Evolutionary conservation across 1,140 invertebrate species (phyloP).

Genomic region (Drosophila nannoptera): DNA sequence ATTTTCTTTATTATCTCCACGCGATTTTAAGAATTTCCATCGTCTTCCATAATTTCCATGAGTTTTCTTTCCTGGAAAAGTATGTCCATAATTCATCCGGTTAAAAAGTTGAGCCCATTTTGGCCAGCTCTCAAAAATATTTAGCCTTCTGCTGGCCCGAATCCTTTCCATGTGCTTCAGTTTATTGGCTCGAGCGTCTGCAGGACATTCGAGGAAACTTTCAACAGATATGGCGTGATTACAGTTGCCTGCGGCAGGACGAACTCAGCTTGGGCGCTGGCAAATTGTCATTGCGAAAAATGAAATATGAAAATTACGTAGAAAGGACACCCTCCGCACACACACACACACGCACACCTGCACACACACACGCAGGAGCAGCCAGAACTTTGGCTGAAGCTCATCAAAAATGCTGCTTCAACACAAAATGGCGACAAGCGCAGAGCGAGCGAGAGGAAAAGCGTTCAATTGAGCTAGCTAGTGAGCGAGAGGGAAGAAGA

Average conservation of each 20-base stretch:
- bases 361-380: slow-evolving; percentile 5
- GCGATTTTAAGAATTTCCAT: too few species aligned
- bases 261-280: slow-evolving; percentile 10
- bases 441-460: slow-evolving; percentile 3
- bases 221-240: slow-evolving; percentile 76
- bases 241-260: slow-evolving; percentile 59
- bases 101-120: too few species aligned
- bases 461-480: too few species aligned
- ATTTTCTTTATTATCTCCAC: too few species aligned
- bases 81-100: too few species aligned
- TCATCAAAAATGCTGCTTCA: slow-evolving; percentile 68
- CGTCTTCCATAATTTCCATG: too few species aligned
- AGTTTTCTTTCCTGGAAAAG: too few species aligned
- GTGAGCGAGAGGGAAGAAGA: background rate
- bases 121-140: too few species aligned
- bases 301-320: slow-evolving; percentile 68
- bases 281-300: slow-evolving; percentile 66
- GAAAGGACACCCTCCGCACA: slow-evolving; percentile 26
- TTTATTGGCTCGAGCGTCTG: slow-evolving; percentile 20
- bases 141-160: too few species aligned
- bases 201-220: slow-evolving; percentile 61
- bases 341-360: background rate
- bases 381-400: slow-evolving; percentile 59
- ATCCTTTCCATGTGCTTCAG: too few species aligned
- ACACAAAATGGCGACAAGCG: slow-evolving; percentile 64